A percentile compares a stretch with the other conserved stretches of the same genome.
These are phyloP conservation scores for Spodoptera litura DNA, from an alignment of 1,140 invertebrate genomes.

Conservation along the genomic window DNA sequence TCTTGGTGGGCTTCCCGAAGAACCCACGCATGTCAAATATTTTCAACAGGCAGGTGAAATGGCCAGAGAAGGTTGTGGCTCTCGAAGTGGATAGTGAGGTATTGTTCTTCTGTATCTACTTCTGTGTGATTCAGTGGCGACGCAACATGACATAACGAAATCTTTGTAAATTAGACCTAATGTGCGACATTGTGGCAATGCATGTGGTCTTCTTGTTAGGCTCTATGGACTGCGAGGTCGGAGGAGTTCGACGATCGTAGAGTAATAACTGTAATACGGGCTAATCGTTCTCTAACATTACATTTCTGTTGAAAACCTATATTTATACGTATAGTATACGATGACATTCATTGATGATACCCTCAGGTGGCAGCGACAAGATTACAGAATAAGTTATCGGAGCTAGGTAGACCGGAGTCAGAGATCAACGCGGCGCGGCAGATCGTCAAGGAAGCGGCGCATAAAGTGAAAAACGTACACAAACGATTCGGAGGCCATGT, in stretches of 20 bases:
- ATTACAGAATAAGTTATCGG: conserved; percentile 75
- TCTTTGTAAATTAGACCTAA: too few species aligned
- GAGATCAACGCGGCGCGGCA: conserved; percentile 77
- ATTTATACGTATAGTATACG: too few species aligned
- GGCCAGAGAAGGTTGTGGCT: conserved; percentile 82
- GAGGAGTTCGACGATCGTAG: too few species aligned
- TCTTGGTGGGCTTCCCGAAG: conserved; percentile 84
- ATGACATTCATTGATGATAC: neutral
- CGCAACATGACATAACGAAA: too few species aligned
- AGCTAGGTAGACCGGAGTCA: conserved; percentile 73
- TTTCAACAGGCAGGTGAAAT: conserved; percentile 82
- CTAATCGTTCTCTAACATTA: too few species aligned
- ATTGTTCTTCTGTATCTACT: neutral
- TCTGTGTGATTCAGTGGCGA: too few species aligned
- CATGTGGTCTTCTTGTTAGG: too few species aligned
- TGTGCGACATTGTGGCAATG: too few species aligned
- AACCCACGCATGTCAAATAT: conserved; percentile 80
- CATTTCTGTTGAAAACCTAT: too few species aligned
- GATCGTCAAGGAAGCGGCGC: conserved; percentile 74
- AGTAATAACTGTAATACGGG: too few species aligned
- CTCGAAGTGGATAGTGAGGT: conserved; percentile 81
- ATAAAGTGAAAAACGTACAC: conserved; percentile 77
- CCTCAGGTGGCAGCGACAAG: conserved; percentile 72
- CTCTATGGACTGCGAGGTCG: too few species aligned
- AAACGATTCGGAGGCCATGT: conserved; percentile 76